Evolutionary conservation across 2,797 vertebrate genomes (phyloP).

Genomic region (Enteromius mattozi): DNA sequence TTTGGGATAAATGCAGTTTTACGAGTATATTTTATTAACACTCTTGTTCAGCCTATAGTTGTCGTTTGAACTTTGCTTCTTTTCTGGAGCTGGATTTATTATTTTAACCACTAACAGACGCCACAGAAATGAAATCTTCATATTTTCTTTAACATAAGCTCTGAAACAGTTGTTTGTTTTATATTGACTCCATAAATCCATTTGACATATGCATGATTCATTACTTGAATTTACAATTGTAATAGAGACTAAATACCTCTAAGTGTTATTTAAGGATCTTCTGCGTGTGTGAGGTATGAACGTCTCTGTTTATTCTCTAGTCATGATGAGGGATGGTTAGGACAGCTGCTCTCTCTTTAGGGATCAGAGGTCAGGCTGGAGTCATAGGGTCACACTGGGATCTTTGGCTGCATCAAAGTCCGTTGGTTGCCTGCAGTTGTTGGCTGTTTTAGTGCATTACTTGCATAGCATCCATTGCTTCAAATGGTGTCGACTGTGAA

Average conservation of each 20-base stretch:
- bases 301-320: slow-evolving; percentile 41
- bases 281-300: slow-evolving; percentile 23
- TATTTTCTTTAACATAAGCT: slow-evolving; percentile 6
- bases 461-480: slow-evolving; percentile 29
- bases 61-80: not conserved
- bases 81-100: not conserved
- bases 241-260: not conserved
- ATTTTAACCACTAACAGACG: not conserved
- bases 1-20: too few species aligned
- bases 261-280: slow-evolving; percentile 30
- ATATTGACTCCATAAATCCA: slow-evolving; percentile 4
- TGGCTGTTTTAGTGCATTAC: slow-evolving; percentile 30
- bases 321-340: slow-evolving; percentile 27
- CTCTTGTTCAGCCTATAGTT: not conserved
- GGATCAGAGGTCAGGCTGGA: slow-evolving; percentile 46
- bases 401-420: slow-evolving; percentile 48
- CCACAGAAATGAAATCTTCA: not conserved
- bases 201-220: slow-evolving; percentile 6
- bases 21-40: not conserved
- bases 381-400: slow-evolving; percentile 25
- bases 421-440: slow-evolving; percentile 34
- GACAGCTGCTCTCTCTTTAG: slow-evolving; percentile 66
- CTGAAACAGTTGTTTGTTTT: slow-evolving; percentile 14
- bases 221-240: not conserved
- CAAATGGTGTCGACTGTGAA: not conserved